Evolutionary conservation across 2,888 invertebrate genomes (phyloP), one percentile per base, ranked within the genome.

Genomic region (Orchesella flavescens): DNA sequence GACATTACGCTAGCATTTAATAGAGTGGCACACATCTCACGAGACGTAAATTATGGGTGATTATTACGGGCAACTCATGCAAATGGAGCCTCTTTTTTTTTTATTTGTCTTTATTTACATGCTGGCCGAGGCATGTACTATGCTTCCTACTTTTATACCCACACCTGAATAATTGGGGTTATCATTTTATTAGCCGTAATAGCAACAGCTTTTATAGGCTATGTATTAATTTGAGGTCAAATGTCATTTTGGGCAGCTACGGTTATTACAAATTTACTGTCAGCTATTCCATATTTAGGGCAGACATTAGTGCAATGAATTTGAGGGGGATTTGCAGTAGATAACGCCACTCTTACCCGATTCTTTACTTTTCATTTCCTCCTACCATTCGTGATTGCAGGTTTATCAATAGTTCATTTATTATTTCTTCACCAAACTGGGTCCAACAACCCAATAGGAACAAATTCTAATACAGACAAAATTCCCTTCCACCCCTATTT

Each of bases 161-260:
- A 91, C 86, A 93, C 93, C 0, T 95, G 95, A 94, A 89, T 92
- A 89, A 88, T 92, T 0, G 94, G 94, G 73, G 91, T 93, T 71
- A 90, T 93, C 83, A 92, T 95, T 89, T 90, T 94, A 90, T 92
- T 95, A 88, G 74, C 93, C 90, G 90, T 92, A 86, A 95, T 95
- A 93, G 93, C 90, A 89, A 93, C 94, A 68, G 94, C 94, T 23
- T 95, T 95, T 90, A 91, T 95, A 92, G 95, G 94, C 0, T 95
- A 95, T 91, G 94, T 95, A 0, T 86, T 94, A 89, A 94, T 94
- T 0, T 94, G 94, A 90, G 94, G 94, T 9, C 94, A 95, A 93
- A 95, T 95, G 92, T 94, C 94, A 0, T 95, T 94, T 90, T 95
- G 94, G 92, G 94, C 94, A 1, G 94, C 94, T 0, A 94, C 94